Evolutionary conservation across 64 coral and sea anemone genomes (phyloP).

Genomic region (Actinia equina): DNA sequence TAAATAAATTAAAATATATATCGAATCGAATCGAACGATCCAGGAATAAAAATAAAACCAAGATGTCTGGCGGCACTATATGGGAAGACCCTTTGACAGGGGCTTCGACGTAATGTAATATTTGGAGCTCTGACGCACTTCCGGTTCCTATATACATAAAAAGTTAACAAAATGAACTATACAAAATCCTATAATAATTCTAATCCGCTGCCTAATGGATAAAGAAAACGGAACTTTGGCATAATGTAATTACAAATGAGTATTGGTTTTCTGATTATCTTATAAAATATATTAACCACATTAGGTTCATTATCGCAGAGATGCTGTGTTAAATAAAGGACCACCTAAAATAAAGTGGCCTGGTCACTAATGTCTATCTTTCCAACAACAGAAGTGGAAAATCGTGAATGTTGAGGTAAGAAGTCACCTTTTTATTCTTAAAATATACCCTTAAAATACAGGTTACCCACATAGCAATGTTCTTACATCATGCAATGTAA

Average conservation of each 20-base stretch:
- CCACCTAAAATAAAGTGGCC: neutral
- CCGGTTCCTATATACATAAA: neutral
- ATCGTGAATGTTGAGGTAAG: neutral
- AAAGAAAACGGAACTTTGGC: too few relatives aligned
- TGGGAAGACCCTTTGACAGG: neutral
- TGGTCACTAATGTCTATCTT: neutral
- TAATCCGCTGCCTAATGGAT: too few relatives aligned
- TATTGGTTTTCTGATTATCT: too few relatives aligned
- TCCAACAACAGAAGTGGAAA: neutral
- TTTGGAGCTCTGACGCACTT: neutral
- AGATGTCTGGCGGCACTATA: neutral
- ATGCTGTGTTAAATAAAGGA: neutral
- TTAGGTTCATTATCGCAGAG: neutral
- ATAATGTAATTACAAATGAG: too few relatives aligned
- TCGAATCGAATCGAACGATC: neutral
- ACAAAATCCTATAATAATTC: too few relatives aligned
- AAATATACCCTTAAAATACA: neutral
- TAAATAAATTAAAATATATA: conserved; percentile 42
- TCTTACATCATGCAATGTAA: neutral
- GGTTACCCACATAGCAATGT: neutral
- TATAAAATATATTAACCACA: too few relatives aligned
- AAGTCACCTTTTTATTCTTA: neutral
- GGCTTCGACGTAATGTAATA: neutral
- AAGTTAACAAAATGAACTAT: too few relatives aligned
- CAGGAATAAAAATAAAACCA: neutral